phyloP scores from a whole-genome alignment of 53 echinoderm and acorn worm species.

The Stichopus horrens region DNA sequence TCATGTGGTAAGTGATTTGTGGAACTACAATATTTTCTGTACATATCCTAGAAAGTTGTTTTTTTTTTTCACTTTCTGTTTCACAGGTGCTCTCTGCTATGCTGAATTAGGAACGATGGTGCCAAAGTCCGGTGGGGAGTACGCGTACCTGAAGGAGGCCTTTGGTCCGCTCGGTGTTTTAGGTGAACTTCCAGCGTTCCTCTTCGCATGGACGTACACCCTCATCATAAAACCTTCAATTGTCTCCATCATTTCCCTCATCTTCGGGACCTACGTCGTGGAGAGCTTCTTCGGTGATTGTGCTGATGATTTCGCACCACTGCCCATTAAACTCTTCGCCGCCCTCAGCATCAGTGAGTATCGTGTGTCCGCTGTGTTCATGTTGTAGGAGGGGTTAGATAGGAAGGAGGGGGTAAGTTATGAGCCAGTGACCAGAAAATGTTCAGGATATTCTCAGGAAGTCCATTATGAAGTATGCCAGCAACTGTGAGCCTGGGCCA shows the following conservation, averaged over 20 bases:
- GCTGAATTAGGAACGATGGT: slow-evolving; percentile 86
- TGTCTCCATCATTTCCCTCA: slow-evolving; percentile 82
- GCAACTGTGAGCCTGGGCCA: too few relatives aligned
- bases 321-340: slow-evolving; percentile 85
- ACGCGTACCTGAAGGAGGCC: slow-evolving; percentile 76
- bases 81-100: slow-evolving; percentile 84
- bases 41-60: too few relatives aligned
- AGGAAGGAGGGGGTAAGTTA: too few relatives aligned
- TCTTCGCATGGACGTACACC: slow-evolving; percentile 92
- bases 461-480: too few relatives aligned
- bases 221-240: slow-evolving; percentile 82
- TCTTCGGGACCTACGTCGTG: slow-evolving; percentile 86
- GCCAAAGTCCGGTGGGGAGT: slow-evolving; percentile 86
- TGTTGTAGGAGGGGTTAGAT: too few relatives aligned
- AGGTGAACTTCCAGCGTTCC: slow-evolving; percentile 68
- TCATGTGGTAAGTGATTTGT: too few relatives aligned
- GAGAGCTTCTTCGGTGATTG: slow-evolving; percentile 68
- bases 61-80: too few relatives aligned
- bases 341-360: slow-evolving; percentile 80
- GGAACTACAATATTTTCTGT: too few relatives aligned
- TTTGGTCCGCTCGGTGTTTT: slow-evolving; percentile 69
- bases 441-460: too few relatives aligned
- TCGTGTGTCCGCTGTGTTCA: neutral
- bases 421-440: too few relatives aligned
- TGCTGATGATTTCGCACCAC: slow-evolving; percentile 57